These are phyloP conservation scores for Ephialtes manifestator DNA, from an alignment of 2,888 invertebrate species.

Conservation along the genomic window DNA sequence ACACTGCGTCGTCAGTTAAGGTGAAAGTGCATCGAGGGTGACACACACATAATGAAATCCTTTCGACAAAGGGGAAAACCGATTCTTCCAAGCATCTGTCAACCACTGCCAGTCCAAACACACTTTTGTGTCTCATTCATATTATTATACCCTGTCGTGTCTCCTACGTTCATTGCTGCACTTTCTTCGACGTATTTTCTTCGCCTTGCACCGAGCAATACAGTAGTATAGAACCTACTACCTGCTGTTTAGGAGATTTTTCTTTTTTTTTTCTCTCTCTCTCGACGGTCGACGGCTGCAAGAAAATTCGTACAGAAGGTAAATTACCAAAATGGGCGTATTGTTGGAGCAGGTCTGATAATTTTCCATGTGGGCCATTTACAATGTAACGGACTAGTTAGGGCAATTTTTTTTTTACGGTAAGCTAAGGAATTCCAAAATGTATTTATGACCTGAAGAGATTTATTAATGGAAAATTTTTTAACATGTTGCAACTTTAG, in stretches of 20 bases:
- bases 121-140: slow-evolving; percentile 77
- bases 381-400: not conserved
- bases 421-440: not conserved
- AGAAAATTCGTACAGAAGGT: slow-evolving; percentile 36
- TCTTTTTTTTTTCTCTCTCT: slow-evolving; percentile 2
- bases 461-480: too few relatives aligned
- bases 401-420: slow-evolving; percentile 26
- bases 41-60: slow-evolving; percentile 39
- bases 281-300: slow-evolving; percentile 38
- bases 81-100: slow-evolving; percentile 75
- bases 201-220: not conserved
- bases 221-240: not conserved
- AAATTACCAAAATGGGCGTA: slow-evolving; percentile 31
- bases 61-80: slow-evolving; percentile 50
- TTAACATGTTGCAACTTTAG: too few relatives aligned
- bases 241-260: slow-evolving; percentile 17
- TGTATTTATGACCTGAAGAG: too few relatives aligned
- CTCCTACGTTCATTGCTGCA: slow-evolving; percentile 15
- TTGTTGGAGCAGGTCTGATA: slow-evolving; percentile 29
- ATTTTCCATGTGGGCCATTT: slow-evolving; percentile 44
- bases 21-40: slow-evolving; percentile 57
- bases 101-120: slow-evolving; percentile 80
- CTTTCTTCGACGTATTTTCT: slow-evolving; percentile 35
- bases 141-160: slow-evolving; percentile 71
- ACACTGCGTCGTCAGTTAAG: slow-evolving; percentile 33